Evolutionary conservation across 2,888 invertebrate genomes (phyloP).

Genomic region (Pinctada fucata): DNA sequence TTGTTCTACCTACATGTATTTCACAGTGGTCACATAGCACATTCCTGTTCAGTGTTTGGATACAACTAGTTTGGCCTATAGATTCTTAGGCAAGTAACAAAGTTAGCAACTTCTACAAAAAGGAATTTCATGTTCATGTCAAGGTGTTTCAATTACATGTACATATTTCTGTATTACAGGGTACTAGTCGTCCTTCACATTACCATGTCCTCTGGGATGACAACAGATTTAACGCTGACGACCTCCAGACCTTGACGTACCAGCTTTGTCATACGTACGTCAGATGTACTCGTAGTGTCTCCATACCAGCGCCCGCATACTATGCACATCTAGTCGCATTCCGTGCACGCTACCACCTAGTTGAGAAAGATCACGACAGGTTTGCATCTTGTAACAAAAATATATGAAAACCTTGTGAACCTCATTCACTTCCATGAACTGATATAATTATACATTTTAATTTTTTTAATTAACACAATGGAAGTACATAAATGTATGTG

Average conservation of each 20-base stretch:
- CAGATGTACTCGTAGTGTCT: slow-evolving; percentile 98
- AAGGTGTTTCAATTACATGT: too few relatives aligned
- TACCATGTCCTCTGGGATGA: slow-evolving; percentile 99
- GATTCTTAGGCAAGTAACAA: not conserved
- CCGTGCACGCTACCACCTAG: slow-evolving; percentile 98
- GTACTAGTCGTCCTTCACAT: slow-evolving; percentile 98
- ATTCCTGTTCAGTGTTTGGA: too few relatives aligned
- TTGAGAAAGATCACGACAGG: slow-evolving; percentile 99
- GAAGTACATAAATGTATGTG: too few relatives aligned
- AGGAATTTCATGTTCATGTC: too few relatives aligned
- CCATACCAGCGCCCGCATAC: slow-evolving; percentile 88
- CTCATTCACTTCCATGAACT: too few relatives aligned
- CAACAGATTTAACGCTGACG: slow-evolving; percentile 98
- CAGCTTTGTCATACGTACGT: slow-evolving; percentile 99
- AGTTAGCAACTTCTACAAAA: too few relatives aligned
- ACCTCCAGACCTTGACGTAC: slow-evolving; percentile 98
- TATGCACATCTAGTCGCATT: slow-evolving; percentile 98
- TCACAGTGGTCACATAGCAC: too few relatives aligned
- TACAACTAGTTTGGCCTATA: slow-evolving; percentile 71
- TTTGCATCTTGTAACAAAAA: slow-evolving; percentile 63
- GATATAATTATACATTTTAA: too few relatives aligned
- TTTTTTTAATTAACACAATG: too few relatives aligned
- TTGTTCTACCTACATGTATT: too few relatives aligned
- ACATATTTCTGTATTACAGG: slow-evolving; percentile 80
- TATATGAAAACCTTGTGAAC: too few relatives aligned